Evolutionary conservation across 2,113 vertebrate species (phyloP).

Genomic region (Oxyruncus cristatus): DNA sequence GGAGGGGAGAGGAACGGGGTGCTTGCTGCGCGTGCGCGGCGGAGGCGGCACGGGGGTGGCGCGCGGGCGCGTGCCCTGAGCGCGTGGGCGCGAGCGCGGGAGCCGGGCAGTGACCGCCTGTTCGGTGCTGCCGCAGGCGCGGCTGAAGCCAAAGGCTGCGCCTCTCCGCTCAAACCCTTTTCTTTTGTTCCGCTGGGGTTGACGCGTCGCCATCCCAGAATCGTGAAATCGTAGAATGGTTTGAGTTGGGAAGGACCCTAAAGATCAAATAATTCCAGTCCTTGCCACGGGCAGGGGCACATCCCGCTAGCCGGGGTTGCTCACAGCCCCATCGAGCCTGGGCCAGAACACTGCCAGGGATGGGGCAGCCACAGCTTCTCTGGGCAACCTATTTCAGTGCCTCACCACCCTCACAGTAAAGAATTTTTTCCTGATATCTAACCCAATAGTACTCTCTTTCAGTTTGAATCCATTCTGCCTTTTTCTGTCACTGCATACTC

Average conservation of each 20-base stretch:
- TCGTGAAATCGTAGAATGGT: rapidly evolving
- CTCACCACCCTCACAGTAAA: neutral
- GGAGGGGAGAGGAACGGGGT: too few species aligned
- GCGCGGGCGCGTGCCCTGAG: rapidly evolving
- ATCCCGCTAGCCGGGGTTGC: neutral
- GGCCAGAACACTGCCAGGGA: neutral
- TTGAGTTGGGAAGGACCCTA: neutral
- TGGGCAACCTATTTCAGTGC: neutral
- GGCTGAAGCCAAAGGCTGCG: neutral
- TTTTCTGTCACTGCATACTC: neutral
- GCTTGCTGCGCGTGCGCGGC: neutral
- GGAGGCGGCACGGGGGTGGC: rapidly evolving
- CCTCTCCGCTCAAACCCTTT: rapidly evolving
- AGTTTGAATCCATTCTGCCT: neutral
- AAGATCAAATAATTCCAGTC: neutral
- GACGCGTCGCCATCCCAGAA: rapidly evolving
- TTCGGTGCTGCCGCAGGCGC: rapidly evolving
- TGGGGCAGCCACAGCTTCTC: neutral
- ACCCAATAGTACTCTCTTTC: neutral
- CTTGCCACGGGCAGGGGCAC: rapidly evolving
- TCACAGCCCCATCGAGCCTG: rapidly evolving
- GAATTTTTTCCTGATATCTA: neutral
- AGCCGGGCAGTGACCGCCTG: too few species aligned
- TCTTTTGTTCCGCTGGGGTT: neutral
- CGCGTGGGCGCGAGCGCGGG: too few species aligned